Evolutionary conservation across 2,888 invertebrate genomes (phyloP).

Genomic region (Leptogaster cylindrica): DNA sequence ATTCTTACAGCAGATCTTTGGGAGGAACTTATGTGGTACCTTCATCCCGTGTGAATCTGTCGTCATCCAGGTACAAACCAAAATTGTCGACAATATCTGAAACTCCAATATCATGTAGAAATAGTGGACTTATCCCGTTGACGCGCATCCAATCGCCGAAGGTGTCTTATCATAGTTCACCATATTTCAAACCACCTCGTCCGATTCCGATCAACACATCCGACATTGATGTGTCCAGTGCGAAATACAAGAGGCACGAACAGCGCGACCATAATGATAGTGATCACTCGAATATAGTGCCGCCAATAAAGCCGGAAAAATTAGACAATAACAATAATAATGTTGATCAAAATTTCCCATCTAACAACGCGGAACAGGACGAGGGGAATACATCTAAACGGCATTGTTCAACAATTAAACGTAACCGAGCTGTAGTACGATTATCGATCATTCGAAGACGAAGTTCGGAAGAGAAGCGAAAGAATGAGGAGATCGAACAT

Average conservation of each 20-base stretch:
- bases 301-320: neutral
- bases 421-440: conserved; percentile 77
- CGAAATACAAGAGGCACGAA: conserved; percentile 63
- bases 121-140: conserved; percentile 58
- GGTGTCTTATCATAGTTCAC: conserved; percentile 62
- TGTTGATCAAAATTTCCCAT: conserved; percentile 49
- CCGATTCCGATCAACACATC: conserved; percentile 82
- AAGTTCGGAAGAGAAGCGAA: conserved; percentile 18
- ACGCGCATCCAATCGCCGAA: conserved; percentile 65
- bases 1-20: conserved; percentile 65
- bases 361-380: conserved; percentile 64
- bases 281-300: conserved; percentile 50
- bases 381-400: conserved; percentile 62
- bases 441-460: conserved; percentile 68
- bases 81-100: conserved; percentile 77
- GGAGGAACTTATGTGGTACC: conserved; percentile 54
- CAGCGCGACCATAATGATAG: conserved; percentile 46
- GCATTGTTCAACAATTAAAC: conserved; percentile 69
- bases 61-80: conserved; percentile 70
- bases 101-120: conserved; percentile 56
- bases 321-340: conserved; percentile 20
- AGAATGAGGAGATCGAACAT: conserved; percentile 48
- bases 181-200: conserved; percentile 64
- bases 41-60: conserved; percentile 53
- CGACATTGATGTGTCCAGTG: conserved; percentile 82